Evolutionary conservation across 1,140 invertebrate genomes (phyloP).

Genomic region (Saccostrea glomerata): DNA sequence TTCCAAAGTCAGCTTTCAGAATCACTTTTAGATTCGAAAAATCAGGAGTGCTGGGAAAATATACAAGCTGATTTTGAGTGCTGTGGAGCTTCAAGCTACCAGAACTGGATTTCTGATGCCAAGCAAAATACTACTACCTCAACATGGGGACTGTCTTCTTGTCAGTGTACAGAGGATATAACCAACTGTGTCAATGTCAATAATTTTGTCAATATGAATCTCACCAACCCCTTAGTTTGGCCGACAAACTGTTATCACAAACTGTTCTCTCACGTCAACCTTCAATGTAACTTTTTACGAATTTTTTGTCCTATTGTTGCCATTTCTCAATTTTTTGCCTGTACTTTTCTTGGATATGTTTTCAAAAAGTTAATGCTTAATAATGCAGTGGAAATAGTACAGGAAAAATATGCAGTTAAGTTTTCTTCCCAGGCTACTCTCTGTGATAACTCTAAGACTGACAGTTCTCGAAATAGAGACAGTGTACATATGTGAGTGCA

Average conservation of each 20-base stretch:
- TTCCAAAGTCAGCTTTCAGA: not conserved
- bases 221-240: not conserved
- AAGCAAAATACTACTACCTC: not conserved
- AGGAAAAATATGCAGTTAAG: not conserved
- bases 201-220: not conserved
- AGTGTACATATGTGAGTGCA: constrained; percentile 3
- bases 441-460: not conserved
- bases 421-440: not conserved
- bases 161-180: not conserved
- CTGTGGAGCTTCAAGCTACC: not conserved
- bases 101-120: not conserved
- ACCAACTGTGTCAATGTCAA: not conserved
- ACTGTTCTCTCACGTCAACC: not conserved
- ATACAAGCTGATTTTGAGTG: not conserved
- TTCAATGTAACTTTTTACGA: not conserved
- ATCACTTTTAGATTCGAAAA: not conserved
- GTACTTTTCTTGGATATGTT: constrained; percentile 21
- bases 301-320: not conserved
- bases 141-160: not conserved
- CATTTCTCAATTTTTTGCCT: not conserved
- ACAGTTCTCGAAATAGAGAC: not conserved
- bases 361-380: constrained; percentile 15
- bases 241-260: not conserved
- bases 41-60: not conserved
- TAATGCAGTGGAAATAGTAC: not conserved